A percentile compares a stretch with the other conserved stretches of the same genome.
Conservation (phyloP, 2,797 vertebrate genomes). For the Hippocampus kuda region DNA sequence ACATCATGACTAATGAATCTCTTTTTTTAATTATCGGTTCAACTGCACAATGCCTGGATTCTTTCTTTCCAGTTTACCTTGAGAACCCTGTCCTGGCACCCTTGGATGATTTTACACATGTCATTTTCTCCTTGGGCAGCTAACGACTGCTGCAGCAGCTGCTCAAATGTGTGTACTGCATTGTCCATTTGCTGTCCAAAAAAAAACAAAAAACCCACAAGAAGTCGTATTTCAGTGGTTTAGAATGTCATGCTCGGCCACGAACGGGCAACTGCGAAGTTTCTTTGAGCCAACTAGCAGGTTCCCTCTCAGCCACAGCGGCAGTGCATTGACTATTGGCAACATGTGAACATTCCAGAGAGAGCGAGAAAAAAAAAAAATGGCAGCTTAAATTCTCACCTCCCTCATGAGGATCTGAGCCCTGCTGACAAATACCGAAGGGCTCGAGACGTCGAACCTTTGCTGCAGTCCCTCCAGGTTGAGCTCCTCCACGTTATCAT, state of each 20-base stretch:
- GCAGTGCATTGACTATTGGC: not conserved
- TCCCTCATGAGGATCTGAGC: constrained; percentile 95
- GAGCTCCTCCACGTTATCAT: constrained; percentile 86
- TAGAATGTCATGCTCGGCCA: not conserved
- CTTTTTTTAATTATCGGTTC: not conserved
- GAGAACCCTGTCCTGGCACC: constrained; percentile 87
- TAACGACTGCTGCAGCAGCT: constrained; percentile 85
- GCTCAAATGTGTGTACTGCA: constrained; percentile 86
- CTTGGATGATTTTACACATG: constrained; percentile 81
- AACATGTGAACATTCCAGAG: not conserved
- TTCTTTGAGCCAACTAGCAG: not conserved
- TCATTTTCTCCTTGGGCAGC: constrained; percentile 70
- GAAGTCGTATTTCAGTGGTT: not conserved
- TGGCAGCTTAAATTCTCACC: constrained; percentile 57
- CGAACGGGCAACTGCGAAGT: constrained; percentile 22
- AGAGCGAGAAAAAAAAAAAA: too few species aligned
- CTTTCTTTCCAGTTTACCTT: constrained; percentile 70
- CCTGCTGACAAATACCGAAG: constrained; percentile 83
- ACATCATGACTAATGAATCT: not conserved
- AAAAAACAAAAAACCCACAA: not conserved
- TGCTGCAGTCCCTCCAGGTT: constrained; percentile 91
- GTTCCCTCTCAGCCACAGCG: not conserved
- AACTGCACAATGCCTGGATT: not conserved
- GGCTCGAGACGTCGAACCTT: constrained; percentile 83
- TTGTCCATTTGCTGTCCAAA: constrained; percentile 88